These are phyloP conservation scores for Ostrea edulis DNA, from an alignment of 1,140 invertebrate genomes.

Conservation along the genomic window DNA sequence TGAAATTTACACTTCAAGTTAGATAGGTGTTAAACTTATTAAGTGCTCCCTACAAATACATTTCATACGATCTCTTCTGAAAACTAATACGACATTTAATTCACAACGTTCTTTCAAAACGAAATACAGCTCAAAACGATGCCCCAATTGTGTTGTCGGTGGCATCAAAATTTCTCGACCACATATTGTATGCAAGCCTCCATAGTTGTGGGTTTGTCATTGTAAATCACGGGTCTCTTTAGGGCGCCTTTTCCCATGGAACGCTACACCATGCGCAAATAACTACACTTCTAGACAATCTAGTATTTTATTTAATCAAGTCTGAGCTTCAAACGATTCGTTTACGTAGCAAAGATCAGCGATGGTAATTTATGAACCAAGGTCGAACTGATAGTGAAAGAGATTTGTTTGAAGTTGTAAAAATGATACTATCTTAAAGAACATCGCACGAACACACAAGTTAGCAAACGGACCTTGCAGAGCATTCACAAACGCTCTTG, in stretches of 20 bases:
- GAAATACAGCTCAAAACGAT: not conserved
- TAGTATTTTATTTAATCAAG: conserved; percentile 36
- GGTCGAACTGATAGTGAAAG: conserved; percentile 22
- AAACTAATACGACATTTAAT: conserved; percentile 18
- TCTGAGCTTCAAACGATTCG: conserved; percentile 31
- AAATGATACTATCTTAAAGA: conserved; percentile 36
- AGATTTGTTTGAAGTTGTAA: conserved; percentile 37
- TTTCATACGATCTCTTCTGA: not conserved
- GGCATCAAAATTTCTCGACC: not conserved
- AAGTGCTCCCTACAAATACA: conserved; percentile 9
- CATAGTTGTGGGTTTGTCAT: not conserved
- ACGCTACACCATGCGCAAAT: conserved; percentile 27
- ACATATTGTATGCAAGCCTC: conserved; percentile 8
- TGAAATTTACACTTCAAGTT: not conserved
- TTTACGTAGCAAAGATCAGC: conserved; percentile 19
- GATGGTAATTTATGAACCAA: conserved; percentile 31
- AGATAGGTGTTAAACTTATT: not conserved
- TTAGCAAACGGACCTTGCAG: not conserved
- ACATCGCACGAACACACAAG: conserved; percentile 17
- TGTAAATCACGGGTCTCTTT: not conserved
- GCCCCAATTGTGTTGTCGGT: conserved; percentile 30
- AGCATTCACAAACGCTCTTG: conserved; percentile 24
- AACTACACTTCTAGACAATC: conserved; percentile 28
- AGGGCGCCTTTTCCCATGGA: conserved; percentile 21
- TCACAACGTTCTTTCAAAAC: conserved; percentile 14